Base-by-base conservation (phyloP, 2,888 invertebrate species). In the Cecidostiba fungosa region DNA sequence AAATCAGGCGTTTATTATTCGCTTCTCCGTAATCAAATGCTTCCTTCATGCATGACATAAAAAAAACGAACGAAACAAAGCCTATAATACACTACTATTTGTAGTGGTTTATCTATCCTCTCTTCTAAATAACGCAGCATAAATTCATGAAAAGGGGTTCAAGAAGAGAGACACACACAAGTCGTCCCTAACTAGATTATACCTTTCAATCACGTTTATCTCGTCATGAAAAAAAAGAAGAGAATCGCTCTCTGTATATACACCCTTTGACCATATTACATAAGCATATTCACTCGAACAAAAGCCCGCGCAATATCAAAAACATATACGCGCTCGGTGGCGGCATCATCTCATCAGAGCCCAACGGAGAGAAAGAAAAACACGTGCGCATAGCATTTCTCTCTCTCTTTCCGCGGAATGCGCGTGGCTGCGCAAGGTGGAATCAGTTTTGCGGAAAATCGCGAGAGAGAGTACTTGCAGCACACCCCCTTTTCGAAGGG, bases 381-480 rank as follows among this genome's bases (percentile, higher is more conserved):
- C 66, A n/a, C 66, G 39, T 39, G 69, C 19, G 69, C 43, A n/a
- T n/a, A 43, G 12, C 43, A 10, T 43, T 43, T 43, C 43, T 12
- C 39, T 12, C 39, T 43, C 43, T 43, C 43, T 43, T 43, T 43
- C 43, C 2, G 23, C 23, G 39, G 32, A 69, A 32, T 69, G 43
- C 23, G 36, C n/a, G 32, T 36, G 66, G 54, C 26, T 36, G 50
- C 26, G 66, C 80, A 84, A 80, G 83, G 86, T 80, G 77, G 77
- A 83, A n/a, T 84, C 84, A 86, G 77, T 81, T 80, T 84, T 81
- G 81, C 81, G 84, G 84, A 86, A 86, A 86, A 86, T 84, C 84
- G 86, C 39, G 77, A 19, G 70, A 23, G 54, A 23, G 70, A 59
- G 54, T n/a, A n/a, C 50, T 50, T 59, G n/a, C 54, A 4, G 54